These are phyloP conservation scores for Chlorodrepanis virens DNA, from an alignment of 2,113 vertebrate species.

Conservation along the genomic window DNA sequence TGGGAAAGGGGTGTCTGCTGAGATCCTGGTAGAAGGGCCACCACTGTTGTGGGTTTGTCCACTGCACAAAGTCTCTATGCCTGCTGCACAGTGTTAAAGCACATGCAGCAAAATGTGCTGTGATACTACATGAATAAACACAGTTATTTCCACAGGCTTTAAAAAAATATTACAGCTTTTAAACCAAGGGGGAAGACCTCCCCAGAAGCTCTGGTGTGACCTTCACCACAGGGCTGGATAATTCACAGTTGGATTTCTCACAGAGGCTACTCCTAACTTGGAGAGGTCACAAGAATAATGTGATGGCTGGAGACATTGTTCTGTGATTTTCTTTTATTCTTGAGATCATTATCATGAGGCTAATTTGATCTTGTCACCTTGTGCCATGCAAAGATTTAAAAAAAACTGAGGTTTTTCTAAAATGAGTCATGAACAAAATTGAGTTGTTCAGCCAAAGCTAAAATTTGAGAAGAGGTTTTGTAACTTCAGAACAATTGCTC, in stretches of 20 bases:
- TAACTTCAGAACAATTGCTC: background rate
- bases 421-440: background rate
- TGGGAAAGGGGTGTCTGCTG: background rate
- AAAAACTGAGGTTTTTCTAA: too few relatives aligned
- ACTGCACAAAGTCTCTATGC: background rate
- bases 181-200: background rate
- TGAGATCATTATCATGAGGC: background rate
- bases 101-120: accelerated
- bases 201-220: background rate
- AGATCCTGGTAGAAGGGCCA: background rate
- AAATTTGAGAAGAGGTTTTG: background rate
- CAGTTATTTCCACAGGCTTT: background rate
- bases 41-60: background rate
- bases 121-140: background rate
- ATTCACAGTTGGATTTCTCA: background rate
- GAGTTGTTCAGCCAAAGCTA: background rate
- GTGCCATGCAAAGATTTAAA: background rate
- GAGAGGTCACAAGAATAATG: background rate
- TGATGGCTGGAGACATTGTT: accelerated
- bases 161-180: background rate
- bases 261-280: background rate
- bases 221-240: background rate
- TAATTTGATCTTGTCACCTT: background rate
- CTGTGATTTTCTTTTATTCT: background rate
- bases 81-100: background rate